phyloP scores from a whole-genome alignment of 2,797 vertebrate genomes.

The Tangara arthus region DNA sequence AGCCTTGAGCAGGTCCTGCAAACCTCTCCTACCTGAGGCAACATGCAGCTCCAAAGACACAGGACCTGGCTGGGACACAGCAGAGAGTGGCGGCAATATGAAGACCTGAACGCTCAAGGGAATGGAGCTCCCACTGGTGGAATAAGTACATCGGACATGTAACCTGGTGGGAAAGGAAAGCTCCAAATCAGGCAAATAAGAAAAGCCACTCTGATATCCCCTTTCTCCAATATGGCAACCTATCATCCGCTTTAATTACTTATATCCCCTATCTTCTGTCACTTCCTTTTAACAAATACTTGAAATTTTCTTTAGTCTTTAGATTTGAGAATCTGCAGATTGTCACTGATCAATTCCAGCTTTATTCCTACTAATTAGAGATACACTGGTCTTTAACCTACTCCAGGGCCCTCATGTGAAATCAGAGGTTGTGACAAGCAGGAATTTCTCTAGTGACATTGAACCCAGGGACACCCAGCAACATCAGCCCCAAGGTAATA shows the following conservation, averaged over 20 bases:
- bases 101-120: constrained; percentile 53
- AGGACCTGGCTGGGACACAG: constrained; percentile 38
- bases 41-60: constrained; percentile 68
- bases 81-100: not conserved
- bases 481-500: not conserved
- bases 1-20: not conserved
- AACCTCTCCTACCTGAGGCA: constrained; percentile 51
- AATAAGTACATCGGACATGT: constrained; percentile 63
- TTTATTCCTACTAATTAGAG: not conserved
- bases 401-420: not conserved
- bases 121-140: not conserved
- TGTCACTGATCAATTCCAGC: not conserved
- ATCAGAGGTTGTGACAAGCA: not conserved
- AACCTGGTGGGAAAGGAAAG: constrained; percentile 34
- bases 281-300: not conserved
- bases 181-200: not conserved
- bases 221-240: not conserved
- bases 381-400: not conserved
- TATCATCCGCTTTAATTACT: not conserved
- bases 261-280: not conserved
- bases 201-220: not conserved
- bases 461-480: not conserved
- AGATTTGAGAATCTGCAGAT: not conserved
- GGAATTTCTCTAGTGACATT: not conserved
- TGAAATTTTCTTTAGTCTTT: not conserved